Base-by-base conservation (phyloP, 2,113 vertebrate species). In the Lanius ludovicianus region DNA sequence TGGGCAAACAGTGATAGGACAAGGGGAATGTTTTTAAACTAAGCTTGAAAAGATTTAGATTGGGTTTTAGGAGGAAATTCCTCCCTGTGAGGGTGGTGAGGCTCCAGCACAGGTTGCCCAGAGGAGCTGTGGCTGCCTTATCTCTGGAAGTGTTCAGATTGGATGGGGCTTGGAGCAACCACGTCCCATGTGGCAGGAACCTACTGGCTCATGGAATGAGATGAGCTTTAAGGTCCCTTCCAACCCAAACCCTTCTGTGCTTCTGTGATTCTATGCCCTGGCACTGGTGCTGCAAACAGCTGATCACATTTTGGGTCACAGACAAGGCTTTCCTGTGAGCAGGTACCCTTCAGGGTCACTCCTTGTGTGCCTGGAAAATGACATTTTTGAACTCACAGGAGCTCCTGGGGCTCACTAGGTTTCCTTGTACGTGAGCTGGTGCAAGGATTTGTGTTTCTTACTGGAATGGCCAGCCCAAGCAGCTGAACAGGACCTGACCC, bases 281-380 rank as follows among this genome's bases (percentile, higher is more conserved):
- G 56, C 59, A 70, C 37, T 37, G 37, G 35, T 52, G 77, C 57
- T 63, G 47, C 46, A 39, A 39, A 41, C 30, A 52, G 50, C 24
- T 18, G 56, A 17, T 50, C 52, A 63, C 28, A 15, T 13, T 82
- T 83, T 2, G 4, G 27, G 52, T 39, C 30, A 2, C 11, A 47
- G 68, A 33, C 16, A 13, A 4, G 41, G 46, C 17, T 60, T 30
- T 69, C 47, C 50, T 55, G 53, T 1, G 5, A 57, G 84, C 4
- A 1, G 70, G 42, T 20, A 46, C 53, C n/a, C 59, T 50, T 60
- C 0, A 0, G 31, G n/a, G 30, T 41, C 39, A 24, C 49, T 59
- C 53, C 30, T 63, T 4, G 0, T 19, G 9, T 0, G 2, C 18
- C 35, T 24, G 13, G 14, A 31, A 64, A 76, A 64, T 3, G 7